A percentile compares a stretch with the other conserved stretches of the same genome.
Conservation (phyloP, 2,113 vertebrate species). For the Rafetus swinhoei region DNA sequence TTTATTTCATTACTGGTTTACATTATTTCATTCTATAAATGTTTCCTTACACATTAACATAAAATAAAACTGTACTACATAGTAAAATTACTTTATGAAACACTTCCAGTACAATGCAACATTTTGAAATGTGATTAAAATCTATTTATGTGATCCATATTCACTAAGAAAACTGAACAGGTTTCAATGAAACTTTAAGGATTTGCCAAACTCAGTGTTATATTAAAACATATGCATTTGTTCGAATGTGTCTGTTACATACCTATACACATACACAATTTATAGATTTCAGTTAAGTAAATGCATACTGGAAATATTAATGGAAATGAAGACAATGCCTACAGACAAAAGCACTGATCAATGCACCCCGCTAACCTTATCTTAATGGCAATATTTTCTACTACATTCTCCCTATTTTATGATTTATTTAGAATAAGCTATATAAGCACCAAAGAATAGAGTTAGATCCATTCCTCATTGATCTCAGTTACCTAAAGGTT, state of each 20-base stretch:
- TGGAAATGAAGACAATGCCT: constrained; percentile 45
- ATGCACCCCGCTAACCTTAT: constrained; percentile 34
- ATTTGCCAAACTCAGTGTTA: neutral
- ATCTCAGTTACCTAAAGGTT: constrained; percentile 58
- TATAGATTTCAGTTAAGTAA: constrained; percentile 19
- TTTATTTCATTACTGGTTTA: constrained; percentile 25
- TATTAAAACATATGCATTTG: constrained; percentile 6
- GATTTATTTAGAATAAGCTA: constrained; percentile 36
- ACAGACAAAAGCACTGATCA: constrained; percentile 59
- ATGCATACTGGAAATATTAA: constrained; percentile 37
- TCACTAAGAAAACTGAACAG: neutral
- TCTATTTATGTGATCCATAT: neutral
- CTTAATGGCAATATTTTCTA: constrained; percentile 34
- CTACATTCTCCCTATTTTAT: constrained; percentile 48
- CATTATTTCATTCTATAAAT: constrained; percentile 38
- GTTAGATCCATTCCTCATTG: constrained; percentile 63
- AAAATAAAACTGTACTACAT: constrained; percentile 21
- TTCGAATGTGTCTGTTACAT: neutral
- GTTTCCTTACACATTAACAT: neutral
- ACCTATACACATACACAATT: constrained; percentile 17
- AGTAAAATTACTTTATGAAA: constrained; percentile 46
- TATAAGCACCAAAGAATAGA: constrained; percentile 31
- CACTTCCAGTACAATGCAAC: neutral
- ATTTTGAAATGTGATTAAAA: neutral
- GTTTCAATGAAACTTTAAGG: neutral